phyloP scores from a whole-genome alignment of 2,888 invertebrate genomes.

The Microplitis manilae region DNA sequence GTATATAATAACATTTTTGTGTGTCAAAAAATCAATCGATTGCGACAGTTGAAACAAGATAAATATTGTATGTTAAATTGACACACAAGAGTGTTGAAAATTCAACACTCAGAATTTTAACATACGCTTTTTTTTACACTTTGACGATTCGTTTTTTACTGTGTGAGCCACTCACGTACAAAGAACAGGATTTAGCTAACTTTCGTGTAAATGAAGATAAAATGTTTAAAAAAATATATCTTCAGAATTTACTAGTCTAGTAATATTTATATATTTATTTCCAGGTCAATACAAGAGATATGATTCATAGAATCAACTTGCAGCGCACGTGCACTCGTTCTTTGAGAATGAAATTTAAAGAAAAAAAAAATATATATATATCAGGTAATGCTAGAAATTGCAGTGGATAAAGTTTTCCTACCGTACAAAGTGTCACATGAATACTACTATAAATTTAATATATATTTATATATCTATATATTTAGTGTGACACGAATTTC shows the following conservation, averaged over 20 bases:
- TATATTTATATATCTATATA: background rate
- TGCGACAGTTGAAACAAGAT: too few relatives aligned
- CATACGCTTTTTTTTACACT: too few relatives aligned
- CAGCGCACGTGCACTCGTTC: background rate
- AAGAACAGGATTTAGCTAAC: background rate
- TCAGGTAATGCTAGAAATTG: background rate
- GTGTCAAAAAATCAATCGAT: too few relatives aligned
- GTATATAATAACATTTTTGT: too few relatives aligned
- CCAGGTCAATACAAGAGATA: background rate
- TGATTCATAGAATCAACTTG: background rate
- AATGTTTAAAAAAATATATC: background rate
- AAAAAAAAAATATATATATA: background rate
- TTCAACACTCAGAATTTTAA: too few relatives aligned
- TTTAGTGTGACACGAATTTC: background rate
- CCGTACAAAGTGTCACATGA: background rate
- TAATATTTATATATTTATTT: background rate
- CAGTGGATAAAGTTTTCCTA: background rate
- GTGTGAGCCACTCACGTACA: background rate
- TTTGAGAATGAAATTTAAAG: background rate
- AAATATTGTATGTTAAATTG: too few relatives aligned
- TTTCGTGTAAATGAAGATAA: background rate
- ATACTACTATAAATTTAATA: background rate
- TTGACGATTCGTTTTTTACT: too few relatives aligned
- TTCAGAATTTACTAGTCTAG: background rate
- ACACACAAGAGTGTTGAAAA: too few relatives aligned